Evolutionary conservation across 2,113 vertebrate species (phyloP).

Genomic region (Baryphthengus martii): DNA sequence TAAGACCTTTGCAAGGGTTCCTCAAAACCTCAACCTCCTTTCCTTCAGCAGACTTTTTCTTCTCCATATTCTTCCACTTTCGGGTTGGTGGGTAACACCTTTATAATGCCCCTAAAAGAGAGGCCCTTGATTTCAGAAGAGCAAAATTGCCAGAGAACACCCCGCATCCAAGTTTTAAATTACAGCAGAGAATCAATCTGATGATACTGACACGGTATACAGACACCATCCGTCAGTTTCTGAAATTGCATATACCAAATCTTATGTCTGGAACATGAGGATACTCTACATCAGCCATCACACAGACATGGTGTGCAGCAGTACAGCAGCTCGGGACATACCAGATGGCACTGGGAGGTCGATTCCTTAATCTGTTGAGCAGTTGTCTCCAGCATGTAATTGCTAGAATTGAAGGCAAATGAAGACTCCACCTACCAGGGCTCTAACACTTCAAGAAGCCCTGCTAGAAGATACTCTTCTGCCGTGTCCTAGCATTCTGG

Average conservation of each 20-base stretch:
- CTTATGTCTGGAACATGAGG: not conserved
- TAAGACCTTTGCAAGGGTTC: not conserved
- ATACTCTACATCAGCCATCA: not conserved
- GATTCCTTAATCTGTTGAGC: slow-evolving; percentile 16
- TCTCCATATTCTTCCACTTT: not conserved
- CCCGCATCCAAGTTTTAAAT: not conserved
- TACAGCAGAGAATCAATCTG: not conserved
- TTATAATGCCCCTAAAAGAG: not conserved
- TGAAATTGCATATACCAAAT: not conserved
- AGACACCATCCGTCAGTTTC: not conserved
- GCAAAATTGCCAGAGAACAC: not conserved
- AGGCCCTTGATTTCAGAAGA: not conserved
- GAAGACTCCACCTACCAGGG: not conserved
- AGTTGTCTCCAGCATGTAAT: not conserved
- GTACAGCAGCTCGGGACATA: not conserved
- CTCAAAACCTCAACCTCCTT: not conserved
- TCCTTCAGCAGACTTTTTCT: not conserved
- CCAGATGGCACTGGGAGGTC: not conserved
- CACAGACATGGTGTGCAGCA: not conserved
- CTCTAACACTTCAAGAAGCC: not conserved
- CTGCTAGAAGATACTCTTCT: not conserved
- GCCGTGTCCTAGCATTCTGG: not conserved
- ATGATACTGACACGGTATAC: not conserved
- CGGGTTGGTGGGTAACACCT: not conserved
- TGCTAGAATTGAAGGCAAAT: not conserved